phyloP scores from a whole-genome alignment of 2,888 invertebrate genomes.

The Priocnemis perturbator region DNA sequence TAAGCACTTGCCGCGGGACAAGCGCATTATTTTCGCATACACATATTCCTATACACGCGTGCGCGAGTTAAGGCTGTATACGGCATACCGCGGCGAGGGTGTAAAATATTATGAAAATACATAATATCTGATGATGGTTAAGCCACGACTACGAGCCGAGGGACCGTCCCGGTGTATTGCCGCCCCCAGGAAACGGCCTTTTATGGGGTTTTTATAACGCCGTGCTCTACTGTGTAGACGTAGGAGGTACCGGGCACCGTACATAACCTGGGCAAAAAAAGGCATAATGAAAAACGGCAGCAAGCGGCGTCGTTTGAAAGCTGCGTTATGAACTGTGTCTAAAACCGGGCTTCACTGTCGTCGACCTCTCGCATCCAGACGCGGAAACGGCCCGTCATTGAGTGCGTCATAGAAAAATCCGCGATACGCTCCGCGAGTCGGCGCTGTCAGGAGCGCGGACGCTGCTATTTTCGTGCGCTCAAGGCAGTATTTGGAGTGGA shows the following conservation, averaged over 20 bases:
- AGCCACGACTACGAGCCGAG: conserved; percentile 48
- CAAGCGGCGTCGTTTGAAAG: conserved; percentile 39
- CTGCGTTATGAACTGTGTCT: conserved; percentile 51
- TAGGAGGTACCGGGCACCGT: conserved; percentile 16
- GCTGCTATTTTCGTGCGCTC: no score
- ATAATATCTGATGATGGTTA: conserved; percentile 65
- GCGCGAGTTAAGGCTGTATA: conserved; percentile 25
- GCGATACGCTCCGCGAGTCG: no score
- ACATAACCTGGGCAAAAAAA: conserved; percentile 45
- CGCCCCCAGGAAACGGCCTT: conserved; percentile 48
- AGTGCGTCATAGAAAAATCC: no score
- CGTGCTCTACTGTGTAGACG: conserved; percentile 35
- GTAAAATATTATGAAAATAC: conserved; percentile 69
- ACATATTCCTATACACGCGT: conserved; percentile 17
- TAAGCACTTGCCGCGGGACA: conserved; percentile 1
- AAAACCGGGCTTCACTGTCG: conserved; percentile 41
- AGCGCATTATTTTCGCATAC: conserved; percentile 19
- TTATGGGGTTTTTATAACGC: conserved; percentile 62
- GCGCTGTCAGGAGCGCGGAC: no score
- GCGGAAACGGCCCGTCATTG: no score
- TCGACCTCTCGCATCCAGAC: background rate
- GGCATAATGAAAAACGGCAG: conserved; percentile 47
- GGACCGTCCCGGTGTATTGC: conserved; percentile 29
- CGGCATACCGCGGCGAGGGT: conserved; percentile 46
- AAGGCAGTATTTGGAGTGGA: no score